Evolutionary conservation across 2,797 vertebrate genomes (phyloP).

Genomic region (Calcarius lapponicus): DNA sequence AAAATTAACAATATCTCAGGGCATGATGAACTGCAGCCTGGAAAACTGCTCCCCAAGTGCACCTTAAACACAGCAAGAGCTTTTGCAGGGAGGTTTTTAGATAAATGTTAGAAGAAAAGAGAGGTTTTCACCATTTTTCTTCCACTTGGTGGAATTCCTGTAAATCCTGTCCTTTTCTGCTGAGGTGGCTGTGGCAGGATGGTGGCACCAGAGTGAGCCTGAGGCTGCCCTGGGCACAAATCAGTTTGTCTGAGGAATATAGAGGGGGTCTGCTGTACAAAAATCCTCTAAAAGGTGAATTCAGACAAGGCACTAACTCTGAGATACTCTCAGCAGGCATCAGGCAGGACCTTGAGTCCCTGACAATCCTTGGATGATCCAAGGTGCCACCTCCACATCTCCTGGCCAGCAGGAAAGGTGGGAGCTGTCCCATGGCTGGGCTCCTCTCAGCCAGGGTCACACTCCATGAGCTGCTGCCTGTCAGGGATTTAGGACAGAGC

Average conservation of each 20-base stretch:
- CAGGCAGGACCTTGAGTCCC: accelerated
- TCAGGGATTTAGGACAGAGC: background rate
- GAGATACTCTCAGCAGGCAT: accelerated
- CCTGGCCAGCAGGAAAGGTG: background rate
- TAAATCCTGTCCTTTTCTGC: background rate
- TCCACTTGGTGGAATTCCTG: background rate
- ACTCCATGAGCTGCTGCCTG: background rate
- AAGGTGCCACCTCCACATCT: background rate
- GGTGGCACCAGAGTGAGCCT: background rate
- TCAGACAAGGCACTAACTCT: background rate
- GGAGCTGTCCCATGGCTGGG: background rate
- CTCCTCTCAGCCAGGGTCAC: background rate
- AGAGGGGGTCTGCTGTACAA: background rate
- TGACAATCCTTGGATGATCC: background rate
- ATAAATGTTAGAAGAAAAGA: background rate
- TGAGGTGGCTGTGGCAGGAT: background rate
- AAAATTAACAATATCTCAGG: background rate
- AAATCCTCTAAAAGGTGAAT: background rate
- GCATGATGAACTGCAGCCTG: background rate
- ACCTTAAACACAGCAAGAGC: background rate
- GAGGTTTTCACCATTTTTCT: background rate
- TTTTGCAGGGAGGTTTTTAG: background rate
- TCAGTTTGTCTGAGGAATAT: background rate
- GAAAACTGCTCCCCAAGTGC: background rate
- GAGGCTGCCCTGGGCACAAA: background rate